Base-by-base conservation (phyloP, 2,888 invertebrate species). In the Dynastes tityus region DNA sequence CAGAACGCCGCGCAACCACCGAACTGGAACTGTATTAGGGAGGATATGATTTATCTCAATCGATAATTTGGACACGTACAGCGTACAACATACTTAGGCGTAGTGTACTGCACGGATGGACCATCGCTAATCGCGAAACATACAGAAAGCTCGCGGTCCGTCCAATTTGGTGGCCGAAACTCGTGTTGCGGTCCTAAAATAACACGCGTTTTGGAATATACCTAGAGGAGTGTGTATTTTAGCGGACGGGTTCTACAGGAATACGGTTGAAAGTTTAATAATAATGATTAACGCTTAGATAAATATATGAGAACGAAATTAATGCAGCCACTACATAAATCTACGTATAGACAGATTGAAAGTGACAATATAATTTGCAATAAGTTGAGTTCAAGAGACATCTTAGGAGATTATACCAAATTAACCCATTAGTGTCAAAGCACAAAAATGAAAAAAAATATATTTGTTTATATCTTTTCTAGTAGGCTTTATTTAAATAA, bases 1-100 rank as follows among this genome's bases (percentile, higher is more conserved):
- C 55, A 37, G n/a, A 22, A 16, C 61, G 58, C 40, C 40, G 40
- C 37, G 22, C 70, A 53, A 22, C 11, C 49, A 61, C 29, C 51
- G 29, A 51, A 29, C 61, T 2, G 40, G 22, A n/a, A 61, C 45
- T 40, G 73, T 61, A 58, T 58, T 58, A 61, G 45, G 45, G 27
- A 27, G 29, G 40, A 74, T 61, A 74, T 74, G 61, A 74, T 74
- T 74, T 74, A 74, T 74, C 22, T 11, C 55, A 55, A 61, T 74
- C 73, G 58, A 74, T 74, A 74, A 63, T 45, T 74, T 32, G 29
- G 27, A 74, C 55, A 61, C 61, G 22, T 61, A 61, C 61, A 16
- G 3, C 73, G 27, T 5, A 49, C 73, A 32, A 9, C 73, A 22
- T 11, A 68, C 51, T 29, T 22, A 68, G 27, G 29, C 29, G 68